Evolutionary conservation across 2,888 invertebrate genomes (phyloP), one percentile per base, ranked within the genome.

Genomic region (Cyrtodaria siliqua): DNA sequence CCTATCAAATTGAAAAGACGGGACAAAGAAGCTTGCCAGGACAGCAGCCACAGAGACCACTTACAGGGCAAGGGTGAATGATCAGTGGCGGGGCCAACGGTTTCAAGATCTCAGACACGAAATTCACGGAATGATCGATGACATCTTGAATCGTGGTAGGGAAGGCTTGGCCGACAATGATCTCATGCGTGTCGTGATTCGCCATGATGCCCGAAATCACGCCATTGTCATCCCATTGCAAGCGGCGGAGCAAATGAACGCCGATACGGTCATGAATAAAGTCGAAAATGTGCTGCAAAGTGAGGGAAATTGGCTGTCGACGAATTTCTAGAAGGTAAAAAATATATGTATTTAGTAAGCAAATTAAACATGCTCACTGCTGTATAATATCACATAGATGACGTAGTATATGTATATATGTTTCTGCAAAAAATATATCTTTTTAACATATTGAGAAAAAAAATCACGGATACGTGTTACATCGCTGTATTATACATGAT

Each of bases 281-380:
- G n/a, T 50, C 12, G 62, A 62, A 38, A 62, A 50, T 38, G 62
- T 62, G 9, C 18, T 61, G 18, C 61, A 61, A 49, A 47, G 47
- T 27, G 49, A 61, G 29, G 49, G 49, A 27, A 61, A 18, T 18
- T 61, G 6, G 47, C 47, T n/a, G 44, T 61, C 8, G 49, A 47
- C 44, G 27, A 49, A 16, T 24, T 49, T 4, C 49, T 61, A 49
- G 26, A 61, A 49, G 61, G 61, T 61, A 26, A 24, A 9, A 27
- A 40, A n/a, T n/a, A n/a, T n/a, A n/a, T n/a, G n/a, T n/a, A n/a
- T n/a, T n/a, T n/a, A n/a, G n/a, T n/a, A n/a, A n/a, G n/a, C n/a
- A n/a, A n/a, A n/a, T n/a, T n/a, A n/a, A n/a, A n/a, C n/a, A n/a
- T n/a, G n/a, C n/a, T n/a, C n/a, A n/a, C n/a, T n/a, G n/a, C n/a